Evolutionary conservation across 2,888 invertebrate species (phyloP), one percentile per base, ranked within the genome.

Genomic region (Leptinotarsa haldemani): DNA sequence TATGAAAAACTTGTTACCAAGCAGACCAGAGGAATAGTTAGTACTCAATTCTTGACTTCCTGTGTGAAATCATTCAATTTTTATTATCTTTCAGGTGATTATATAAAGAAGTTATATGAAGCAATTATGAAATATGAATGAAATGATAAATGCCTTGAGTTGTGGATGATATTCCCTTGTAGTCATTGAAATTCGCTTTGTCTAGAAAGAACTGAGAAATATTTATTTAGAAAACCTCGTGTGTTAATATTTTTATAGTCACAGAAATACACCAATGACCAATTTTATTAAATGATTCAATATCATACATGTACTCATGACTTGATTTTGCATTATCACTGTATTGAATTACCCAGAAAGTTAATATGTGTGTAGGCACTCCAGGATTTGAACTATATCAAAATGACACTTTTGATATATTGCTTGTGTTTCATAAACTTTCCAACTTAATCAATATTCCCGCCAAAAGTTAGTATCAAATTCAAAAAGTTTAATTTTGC

Each of bases 1-100:
- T 20, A 61, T n/a, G n/a, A 61, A 61, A 61, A 40, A 30, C n/a
- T 61, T 12, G 40, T 61, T 18, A 61, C 61, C 61, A 61, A 61
- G 61, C 61, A n/a, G 40, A 61, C 15, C 40, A 30, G n/a, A 61
- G 18, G n/a, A n/a, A 30, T 61, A n/a, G 56, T 56, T 56, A 56
- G 56, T 56, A 15, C 20, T 56, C 22, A 56, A 56, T 56, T 22
- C 22, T 56, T 56, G 56, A 20, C n/a, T 50, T 16, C 50, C 50
- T 50, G n/a, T 50, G 22, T 22, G 22, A 56, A 56, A 56, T 56
- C 20, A 56, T 56, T 4, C 3, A 56, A 56, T 25, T 12, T 52
- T 40, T 0, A 40, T 40, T 4, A 13, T 13, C 20, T 56, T 56
- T 13, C 22, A 56, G 13, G 9, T 56, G 15, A 18, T 56, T 18